phyloP scores from a whole-genome alignment of 1,140 invertebrate genomes.

The Scaptodrosophila lebanonensis region DNA sequence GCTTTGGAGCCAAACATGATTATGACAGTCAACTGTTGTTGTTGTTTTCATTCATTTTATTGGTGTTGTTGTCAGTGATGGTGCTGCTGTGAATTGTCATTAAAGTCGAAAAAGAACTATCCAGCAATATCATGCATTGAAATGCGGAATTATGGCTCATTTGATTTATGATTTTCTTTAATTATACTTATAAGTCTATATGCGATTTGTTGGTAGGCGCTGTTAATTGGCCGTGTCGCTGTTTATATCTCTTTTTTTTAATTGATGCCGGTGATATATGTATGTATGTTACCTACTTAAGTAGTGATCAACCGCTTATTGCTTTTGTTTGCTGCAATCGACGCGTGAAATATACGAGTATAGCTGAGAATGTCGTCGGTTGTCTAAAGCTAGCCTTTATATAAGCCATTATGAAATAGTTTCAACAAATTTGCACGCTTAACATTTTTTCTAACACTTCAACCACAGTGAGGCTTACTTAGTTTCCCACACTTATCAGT shows the following conservation, averaged over 20 bases:
- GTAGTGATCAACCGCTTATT: slow-evolving; percentile 42
- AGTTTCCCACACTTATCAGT: no score
- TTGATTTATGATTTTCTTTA: slow-evolving; percentile 56
- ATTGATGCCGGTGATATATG: slow-evolving; percentile 24
- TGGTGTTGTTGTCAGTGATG: no score
- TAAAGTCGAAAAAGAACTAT: slow-evolving; percentile 20
- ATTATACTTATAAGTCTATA: no score
- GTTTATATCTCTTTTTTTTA: slow-evolving; percentile 22
- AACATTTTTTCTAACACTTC: no score
- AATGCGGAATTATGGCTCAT: slow-evolving; percentile 34
- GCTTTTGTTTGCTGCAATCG: no score
- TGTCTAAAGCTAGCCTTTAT: background rate
- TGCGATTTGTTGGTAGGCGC: slow-evolving; percentile 41
- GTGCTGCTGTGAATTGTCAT: slow-evolving; percentile 54
- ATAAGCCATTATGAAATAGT: background rate
- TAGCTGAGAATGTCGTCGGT: no score
- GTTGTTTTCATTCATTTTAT: slow-evolving; percentile 62
- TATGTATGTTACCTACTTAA: slow-evolving; percentile 48
- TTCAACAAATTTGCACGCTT: background rate
- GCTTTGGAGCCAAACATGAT: slow-evolving; percentile 44
- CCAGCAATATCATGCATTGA: slow-evolving; percentile 14
- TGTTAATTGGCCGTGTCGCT: slow-evolving; percentile 47
- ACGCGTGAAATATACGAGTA: no score
- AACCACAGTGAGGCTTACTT: no score
- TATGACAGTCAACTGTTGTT: slow-evolving; percentile 49